Base-by-base conservation (phyloP, 64 coral and sea anemone species). In the Stylophora pistillata region DNA sequence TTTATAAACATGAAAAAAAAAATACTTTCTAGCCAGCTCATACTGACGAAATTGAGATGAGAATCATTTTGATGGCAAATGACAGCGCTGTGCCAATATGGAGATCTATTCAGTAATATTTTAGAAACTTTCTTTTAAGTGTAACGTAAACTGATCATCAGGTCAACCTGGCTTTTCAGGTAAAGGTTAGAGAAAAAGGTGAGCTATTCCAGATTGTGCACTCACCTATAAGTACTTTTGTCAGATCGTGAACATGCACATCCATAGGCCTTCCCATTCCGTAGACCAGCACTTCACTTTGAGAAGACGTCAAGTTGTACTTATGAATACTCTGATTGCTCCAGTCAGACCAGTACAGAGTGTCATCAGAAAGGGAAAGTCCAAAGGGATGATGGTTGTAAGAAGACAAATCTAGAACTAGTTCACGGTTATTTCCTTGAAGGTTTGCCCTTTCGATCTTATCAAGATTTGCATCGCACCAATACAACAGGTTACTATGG, bases 401-500 rank as follows among this genome's bases (percentile, higher is more conserved):
- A 6, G 5, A 32, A 16, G 87, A 89, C 15, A 89, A 30, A 63
- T 89, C 74, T 5, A 89, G 74, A 69, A 89, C 69, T 3, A 79
- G 6, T 27, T 30, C 25, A 4, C 89, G 79, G 37, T 85, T 91
- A 74, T 74, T 53, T 58, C 79, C 89, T n/a, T 58, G 56, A 0
- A 92, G 66, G 25, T 23, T 76, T 15, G 92, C 66, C 29, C 72
- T 89, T 55, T 95, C 94, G 21, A 95, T 89, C 41, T 88, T 88
- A 30, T 65, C 86, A 25, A 90, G 88, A 0, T 68, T 32, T 56
- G 76, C 65, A 23, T 95, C 94, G 14, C 72, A 85, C 94, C 94
- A 95, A 34, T 95, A 95, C 3, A 95, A 20, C 9, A 73, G 85
- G 16, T 64, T 57, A 0, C 76, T 87, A 5, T 83, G 29, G n/a